Evolutionary conservation across 2,113 vertebrate species (phyloP).

Genomic region (Vulpes lagopus): DNA sequence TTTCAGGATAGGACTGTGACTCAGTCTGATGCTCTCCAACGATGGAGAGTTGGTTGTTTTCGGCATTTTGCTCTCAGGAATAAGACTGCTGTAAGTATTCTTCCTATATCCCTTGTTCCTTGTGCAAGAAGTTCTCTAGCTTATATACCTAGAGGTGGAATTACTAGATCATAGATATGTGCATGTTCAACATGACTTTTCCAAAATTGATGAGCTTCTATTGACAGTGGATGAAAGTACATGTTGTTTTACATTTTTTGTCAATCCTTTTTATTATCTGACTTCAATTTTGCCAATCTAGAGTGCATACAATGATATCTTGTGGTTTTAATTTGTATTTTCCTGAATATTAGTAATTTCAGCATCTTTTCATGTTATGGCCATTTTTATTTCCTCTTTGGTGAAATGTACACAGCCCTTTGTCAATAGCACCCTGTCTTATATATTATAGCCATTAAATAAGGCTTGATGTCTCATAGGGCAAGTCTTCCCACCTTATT

Average conservation of each 20-base stretch:
- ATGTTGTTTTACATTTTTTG: background rate
- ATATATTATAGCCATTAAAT: constrained; percentile 10
- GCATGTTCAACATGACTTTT: background rate
- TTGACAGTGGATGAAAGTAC: background rate
- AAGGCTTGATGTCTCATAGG: background rate
- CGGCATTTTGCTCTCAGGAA: background rate
- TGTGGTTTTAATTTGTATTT: constrained; percentile 1
- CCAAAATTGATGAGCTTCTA: background rate
- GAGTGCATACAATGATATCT: background rate
- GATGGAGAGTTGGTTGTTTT: constrained; percentile 1
- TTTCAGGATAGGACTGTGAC: background rate
- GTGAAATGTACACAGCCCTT: background rate
- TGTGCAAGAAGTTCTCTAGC: constrained; percentile 1
- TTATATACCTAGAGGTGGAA: background rate
- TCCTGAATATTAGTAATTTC: background rate
- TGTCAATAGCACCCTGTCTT: background rate
- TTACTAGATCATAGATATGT: background rate
- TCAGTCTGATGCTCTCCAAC: background rate
- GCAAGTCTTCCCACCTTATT: background rate
- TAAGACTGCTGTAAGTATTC: background rate
- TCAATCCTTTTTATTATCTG: constrained; percentile 1
- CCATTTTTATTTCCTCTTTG: constrained; percentile 19
- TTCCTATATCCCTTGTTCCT: background rate
- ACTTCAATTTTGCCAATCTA: background rate
- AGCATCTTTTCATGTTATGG: constrained; percentile 34